Evolutionary conservation across 1,140 invertebrate species (phyloP).

Genomic region (Nephila pilipes): DNA sequence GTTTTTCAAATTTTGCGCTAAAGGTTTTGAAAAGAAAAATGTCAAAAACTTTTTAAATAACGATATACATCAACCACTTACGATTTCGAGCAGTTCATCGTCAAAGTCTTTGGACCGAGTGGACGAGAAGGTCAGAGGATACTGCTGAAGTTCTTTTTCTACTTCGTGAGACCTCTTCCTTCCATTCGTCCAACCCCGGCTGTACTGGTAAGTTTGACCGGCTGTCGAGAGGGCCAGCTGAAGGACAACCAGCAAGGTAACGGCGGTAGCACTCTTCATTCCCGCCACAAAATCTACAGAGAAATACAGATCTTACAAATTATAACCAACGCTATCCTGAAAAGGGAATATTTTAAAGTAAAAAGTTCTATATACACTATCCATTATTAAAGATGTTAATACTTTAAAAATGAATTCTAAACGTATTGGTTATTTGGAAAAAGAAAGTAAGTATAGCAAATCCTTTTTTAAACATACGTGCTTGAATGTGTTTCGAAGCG

Average conservation of each 20-base stretch:
- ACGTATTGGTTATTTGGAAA: too few relatives aligned
- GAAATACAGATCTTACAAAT: not conserved
- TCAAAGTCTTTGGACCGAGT: constrained; percentile 23
- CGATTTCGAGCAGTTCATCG: constrained; percentile 43
- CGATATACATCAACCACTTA: not conserved
- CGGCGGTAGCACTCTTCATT: constrained; percentile 49
- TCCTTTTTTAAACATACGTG: too few relatives aligned
- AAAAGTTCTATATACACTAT: not conserved
- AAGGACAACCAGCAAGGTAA: constrained; percentile 62
- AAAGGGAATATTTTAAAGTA: not conserved
- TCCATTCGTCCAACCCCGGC: constrained; percentile 73
- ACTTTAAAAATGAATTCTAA: too few relatives aligned
- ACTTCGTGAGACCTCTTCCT: constrained; percentile 73
- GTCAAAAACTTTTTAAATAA: not conserved
- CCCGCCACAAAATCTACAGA: constrained; percentile 7
- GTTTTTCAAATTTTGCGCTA: too few relatives aligned
- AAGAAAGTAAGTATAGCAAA: too few relatives aligned
- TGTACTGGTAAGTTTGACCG: constrained; percentile 70
- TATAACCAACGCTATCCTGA: not conserved
- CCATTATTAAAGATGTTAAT: too few relatives aligned
- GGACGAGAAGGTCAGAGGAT: constrained; percentile 69
- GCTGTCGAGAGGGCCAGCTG: constrained; percentile 60
- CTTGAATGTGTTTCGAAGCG: too few relatives aligned
- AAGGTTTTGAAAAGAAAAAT: not conserved
- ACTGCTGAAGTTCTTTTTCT: constrained; percentile 64